phyloP scores from a whole-genome alignment of 2,797 vertebrate species.

The Bryconaethiops microstoma region DNA sequence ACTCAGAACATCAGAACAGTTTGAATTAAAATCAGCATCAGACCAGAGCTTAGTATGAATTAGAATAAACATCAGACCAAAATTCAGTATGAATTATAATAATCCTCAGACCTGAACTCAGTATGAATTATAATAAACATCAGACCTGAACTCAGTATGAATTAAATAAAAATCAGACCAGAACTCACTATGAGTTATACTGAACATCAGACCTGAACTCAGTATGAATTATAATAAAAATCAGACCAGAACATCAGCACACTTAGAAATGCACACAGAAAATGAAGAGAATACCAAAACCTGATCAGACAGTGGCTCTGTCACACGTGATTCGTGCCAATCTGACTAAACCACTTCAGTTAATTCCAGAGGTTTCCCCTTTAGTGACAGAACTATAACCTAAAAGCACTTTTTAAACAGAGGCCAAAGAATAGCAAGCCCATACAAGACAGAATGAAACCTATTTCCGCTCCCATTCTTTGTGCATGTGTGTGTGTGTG shows the following conservation, averaged over 20 bases:
- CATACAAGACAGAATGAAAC: conserved; percentile 48
- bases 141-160: not conserved
- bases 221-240: not conserved
- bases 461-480: not conserved
- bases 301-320: not conserved
- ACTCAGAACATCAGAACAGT: too few relatives aligned
- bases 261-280: not conserved
- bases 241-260: not conserved
- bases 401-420: conserved; percentile 61
- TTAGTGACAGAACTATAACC: conserved; percentile 60
- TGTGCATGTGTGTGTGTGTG: not conserved
- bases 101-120: not conserved
- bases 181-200: too few relatives aligned
- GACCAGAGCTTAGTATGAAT: too few relatives aligned
- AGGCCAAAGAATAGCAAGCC: conserved; percentile 61
- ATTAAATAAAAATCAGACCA: too few relatives aligned
- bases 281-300: not conserved
- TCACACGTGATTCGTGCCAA: not conserved
- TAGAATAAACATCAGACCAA: too few relatives aligned
- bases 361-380: conserved; percentile 18
- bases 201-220: not conserved
- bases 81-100: too few relatives aligned
- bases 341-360: not conserved
- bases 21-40: too few relatives aligned
- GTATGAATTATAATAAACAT: not conserved